Base-by-base conservation (phyloP, 2,113 vertebrate species). In the Macquaria ambigua region DNA sequence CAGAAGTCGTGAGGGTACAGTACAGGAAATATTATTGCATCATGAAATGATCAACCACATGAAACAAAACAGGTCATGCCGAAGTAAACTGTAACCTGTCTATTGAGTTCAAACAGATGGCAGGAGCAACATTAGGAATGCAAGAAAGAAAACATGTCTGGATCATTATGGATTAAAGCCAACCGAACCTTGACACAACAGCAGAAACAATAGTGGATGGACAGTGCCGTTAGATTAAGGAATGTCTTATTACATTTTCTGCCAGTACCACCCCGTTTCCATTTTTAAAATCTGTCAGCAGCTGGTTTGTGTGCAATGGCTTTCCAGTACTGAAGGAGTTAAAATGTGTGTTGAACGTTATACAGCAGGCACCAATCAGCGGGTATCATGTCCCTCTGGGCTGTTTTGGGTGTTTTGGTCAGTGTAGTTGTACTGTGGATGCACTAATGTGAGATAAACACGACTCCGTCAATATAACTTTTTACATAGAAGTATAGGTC, bases 31-130 rank as follows among this genome's bases (percentile, higher is more conserved):
- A 75, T 75, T 52, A 85, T 53, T 78, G 37, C 18, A 21, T 69
- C 80, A n/a, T 78, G 31, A 85, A 56, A 62, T 61, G 74, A 71
- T 66, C 41, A 71, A 63, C 28, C 21, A 25, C 9, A 52, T 83
- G 62, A 85, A 58, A 64, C 25, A 81, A 82, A 89, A 77, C 53
- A 21, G 63, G 53, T 73, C 82, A 70, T 23, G 56, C 73, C 34
- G 61, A 83, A 86, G 64, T 79, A 53, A 89, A 66, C 69, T 69
- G 63, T 53, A 69, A 59, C 77, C 66, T 55, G 6, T 82, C 53
- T 39, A 10, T 55, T 85, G 56, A 82, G 34, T 64, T 87, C 56
- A 82, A 82, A 75, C 55, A 77, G 66, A 77, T 71, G 56, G 39
- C 46, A 23, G n/a, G 25, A 71, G 56, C 61, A 56, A 66, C 28